Conservation (phyloP, 2,797 vertebrate species). For the Spizella passerina region DNA sequence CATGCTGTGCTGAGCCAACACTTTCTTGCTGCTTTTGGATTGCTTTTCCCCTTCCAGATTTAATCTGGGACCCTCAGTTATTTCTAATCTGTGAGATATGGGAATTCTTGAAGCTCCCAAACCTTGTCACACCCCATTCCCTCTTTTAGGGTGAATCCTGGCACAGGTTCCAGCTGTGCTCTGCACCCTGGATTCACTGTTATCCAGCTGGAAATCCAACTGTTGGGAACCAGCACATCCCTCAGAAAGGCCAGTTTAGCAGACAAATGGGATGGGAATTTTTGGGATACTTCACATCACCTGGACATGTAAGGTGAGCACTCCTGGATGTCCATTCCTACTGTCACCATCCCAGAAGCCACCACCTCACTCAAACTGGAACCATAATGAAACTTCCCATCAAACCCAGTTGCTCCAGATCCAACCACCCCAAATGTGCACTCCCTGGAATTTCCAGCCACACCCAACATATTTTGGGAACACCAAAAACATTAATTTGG, state of each 20-base stretch:
- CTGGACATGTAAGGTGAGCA: accelerated
- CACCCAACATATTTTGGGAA: background rate
- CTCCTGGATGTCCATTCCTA: background rate
- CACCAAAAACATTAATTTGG: background rate
- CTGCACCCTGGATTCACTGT: background rate
- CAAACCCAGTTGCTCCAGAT: background rate
- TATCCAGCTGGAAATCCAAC: background rate
- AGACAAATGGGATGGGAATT: background rate
- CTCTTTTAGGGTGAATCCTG: background rate
- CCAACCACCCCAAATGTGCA: background rate
- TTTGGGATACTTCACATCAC: background rate
- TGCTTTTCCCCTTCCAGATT: background rate
- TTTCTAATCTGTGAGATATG: background rate
- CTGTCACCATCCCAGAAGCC: background rate
- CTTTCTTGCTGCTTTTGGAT: background rate
- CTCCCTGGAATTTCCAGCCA: accelerated
- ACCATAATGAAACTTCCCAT: background rate
- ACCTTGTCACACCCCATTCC: accelerated
- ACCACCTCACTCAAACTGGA: background rate
- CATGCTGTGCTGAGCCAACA: background rate
- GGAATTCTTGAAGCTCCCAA: background rate
- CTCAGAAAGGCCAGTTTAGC: background rate
- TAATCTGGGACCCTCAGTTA: background rate
- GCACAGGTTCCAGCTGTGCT: background rate
- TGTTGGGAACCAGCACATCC: background rate